Evolutionary conservation across 2,113 vertebrate species (phyloP).

Genomic region (Catharus fuscescens): DNA sequence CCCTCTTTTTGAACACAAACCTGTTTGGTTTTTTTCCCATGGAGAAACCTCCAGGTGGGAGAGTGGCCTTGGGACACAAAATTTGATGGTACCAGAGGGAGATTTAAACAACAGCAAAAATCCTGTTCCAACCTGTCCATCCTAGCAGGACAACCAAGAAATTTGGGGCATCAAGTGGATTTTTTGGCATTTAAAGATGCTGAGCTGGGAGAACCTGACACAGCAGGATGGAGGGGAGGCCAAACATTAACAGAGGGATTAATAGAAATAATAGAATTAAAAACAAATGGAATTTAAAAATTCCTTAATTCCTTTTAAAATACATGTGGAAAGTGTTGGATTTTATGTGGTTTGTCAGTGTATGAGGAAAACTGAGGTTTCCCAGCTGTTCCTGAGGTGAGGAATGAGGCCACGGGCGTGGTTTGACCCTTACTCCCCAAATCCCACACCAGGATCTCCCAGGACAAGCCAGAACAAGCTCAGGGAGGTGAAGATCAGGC

Average conservation of each 20-base stretch:
- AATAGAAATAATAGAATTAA: not conserved
- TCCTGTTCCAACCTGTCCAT: not conserved
- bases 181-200: not conserved
- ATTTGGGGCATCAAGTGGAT: not conserved
- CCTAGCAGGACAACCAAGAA: not conserved
- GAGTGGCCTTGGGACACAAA: not conserved
- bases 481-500: not conserved
- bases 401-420: not conserved
- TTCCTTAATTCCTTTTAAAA: not conserved
- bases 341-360: rapidly evolving
- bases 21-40: not conserved
- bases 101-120: not conserved
- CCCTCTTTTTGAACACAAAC: not conserved
- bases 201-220: not conserved
- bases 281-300: rapidly evolving
- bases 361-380: not conserved
- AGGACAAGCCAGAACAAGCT: not conserved
- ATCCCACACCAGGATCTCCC: not conserved
- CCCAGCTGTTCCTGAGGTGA: not conserved
- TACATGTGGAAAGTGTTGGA: rapidly evolving
- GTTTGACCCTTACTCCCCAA: not conserved
- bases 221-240: not conserved
- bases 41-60: not conserved
- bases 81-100: not conserved
- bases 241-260: not conserved